Evolutionary conservation across 2,797 vertebrate species (phyloP).

Genomic region (Poeciliopsis presidionis): DNA sequence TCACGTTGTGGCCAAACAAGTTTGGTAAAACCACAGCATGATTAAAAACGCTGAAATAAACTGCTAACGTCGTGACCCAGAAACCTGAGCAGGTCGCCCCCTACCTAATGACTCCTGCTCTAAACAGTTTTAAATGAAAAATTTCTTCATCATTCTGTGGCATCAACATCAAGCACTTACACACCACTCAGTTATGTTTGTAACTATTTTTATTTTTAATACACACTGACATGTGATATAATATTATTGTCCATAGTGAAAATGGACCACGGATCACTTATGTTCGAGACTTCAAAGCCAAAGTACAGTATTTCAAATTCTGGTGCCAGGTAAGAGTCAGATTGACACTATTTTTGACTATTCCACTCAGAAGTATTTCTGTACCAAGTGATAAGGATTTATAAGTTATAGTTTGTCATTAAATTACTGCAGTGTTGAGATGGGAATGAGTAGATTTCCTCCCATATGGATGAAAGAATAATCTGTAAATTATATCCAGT

Average conservation of each 20-base stretch:
- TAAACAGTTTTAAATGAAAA: neutral
- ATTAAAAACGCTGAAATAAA: neutral
- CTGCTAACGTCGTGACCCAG: neutral
- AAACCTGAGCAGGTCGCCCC: neutral
- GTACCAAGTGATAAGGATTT: neutral
- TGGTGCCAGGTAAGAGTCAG: slow-evolving; percentile 92
- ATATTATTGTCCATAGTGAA: slow-evolving; percentile 76
- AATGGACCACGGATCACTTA: slow-evolving; percentile 98
- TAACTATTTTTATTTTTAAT: neutral
- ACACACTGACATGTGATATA: neutral
- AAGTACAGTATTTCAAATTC: slow-evolving; percentile 98
- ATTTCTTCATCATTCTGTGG: neutral
- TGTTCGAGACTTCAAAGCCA: slow-evolving; percentile 97
- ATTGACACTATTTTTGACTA: neutral
- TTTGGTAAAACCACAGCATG: slow-evolving; percentile 37
- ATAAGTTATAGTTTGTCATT: neutral
- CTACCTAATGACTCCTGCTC: neutral
- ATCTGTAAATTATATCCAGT: neutral
- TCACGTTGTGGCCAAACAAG: slow-evolving; percentile 32
- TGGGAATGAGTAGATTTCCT: neutral
- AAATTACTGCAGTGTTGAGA: neutral
- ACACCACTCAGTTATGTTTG: neutral
- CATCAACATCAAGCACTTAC: neutral
- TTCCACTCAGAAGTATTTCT: neutral
- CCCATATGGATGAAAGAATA: neutral